Conservation (phyloP, 1,140 invertebrate genomes). For the Tetramorium simillimum region DNA sequence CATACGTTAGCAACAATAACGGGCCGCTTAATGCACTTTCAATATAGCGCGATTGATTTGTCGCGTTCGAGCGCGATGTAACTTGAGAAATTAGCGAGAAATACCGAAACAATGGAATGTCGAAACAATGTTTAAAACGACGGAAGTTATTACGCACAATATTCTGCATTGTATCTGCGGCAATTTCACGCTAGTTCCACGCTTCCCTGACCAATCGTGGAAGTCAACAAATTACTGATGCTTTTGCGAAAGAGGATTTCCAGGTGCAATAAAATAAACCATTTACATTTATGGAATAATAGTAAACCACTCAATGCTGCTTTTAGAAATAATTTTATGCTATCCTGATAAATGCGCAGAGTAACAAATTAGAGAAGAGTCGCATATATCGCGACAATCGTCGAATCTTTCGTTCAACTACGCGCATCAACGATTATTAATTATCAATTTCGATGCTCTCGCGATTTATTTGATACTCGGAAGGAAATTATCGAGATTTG, state of each 20-base stretch:
- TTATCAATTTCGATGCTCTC: constrained; percentile 71
- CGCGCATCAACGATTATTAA: constrained; percentile 66
- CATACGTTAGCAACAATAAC: not conserved
- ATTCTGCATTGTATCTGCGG: constrained; percentile 46
- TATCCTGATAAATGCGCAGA: constrained; percentile 63
- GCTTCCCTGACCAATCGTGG: constrained; percentile 48
- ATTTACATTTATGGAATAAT: constrained; percentile 45
- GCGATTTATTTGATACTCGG: constrained; percentile 35
- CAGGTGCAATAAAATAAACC: constrained; percentile 32
- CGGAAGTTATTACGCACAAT: constrained; percentile 51
- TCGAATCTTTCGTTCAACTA: constrained; percentile 51
- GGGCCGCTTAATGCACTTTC: not conserved
- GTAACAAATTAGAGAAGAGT: constrained; percentile 64
- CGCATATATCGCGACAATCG: constrained; percentile 4
- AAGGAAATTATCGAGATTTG: constrained; percentile 69
- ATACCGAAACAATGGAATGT: constrained; percentile 25
- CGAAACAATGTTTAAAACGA: constrained; percentile 42
- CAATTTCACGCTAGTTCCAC: constrained; percentile 50
- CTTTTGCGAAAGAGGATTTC: constrained; percentile 31
- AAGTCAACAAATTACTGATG: constrained; percentile 33
- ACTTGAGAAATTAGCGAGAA: constrained; percentile 7
- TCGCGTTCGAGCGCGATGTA: not conserved
- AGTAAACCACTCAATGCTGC: not conserved
- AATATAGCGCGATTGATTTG: not conserved
- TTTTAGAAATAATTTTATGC: constrained; percentile 16